Conservation (phyloP, 2,888 invertebrate genomes). For the Neocrepidodera transversa region DNA sequence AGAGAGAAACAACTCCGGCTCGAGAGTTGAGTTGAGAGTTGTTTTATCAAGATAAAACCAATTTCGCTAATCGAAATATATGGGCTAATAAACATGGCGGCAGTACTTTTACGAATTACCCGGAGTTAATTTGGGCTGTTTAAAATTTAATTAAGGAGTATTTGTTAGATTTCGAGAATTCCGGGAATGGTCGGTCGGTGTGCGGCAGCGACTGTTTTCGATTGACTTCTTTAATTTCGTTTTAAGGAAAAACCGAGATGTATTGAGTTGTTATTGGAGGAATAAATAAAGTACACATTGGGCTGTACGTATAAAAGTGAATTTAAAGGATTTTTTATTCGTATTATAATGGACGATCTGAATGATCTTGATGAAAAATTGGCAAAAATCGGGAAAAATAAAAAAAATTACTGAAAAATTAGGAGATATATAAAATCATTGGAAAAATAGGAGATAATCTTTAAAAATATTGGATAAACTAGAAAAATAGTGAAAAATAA, state of each 20-base stretch:
- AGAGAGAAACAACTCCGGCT: conserved; percentile 15
- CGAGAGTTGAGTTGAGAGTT: conserved; percentile 23
- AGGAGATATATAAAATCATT: too few species aligned
- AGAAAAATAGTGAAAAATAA: too few species aligned
- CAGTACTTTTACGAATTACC: conserved; percentile 32
- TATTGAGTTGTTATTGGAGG: conserved; percentile 12
- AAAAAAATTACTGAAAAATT: too few species aligned
- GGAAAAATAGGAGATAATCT: too few species aligned
- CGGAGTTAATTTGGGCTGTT: conserved; percentile 31
- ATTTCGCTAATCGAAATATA: conserved; percentile 37
- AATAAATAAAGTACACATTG: too few species aligned
- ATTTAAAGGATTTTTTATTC: too few species aligned
- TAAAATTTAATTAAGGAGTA: conserved; percentile 27
- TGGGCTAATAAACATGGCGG: conserved; percentile 30
- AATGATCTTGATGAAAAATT: too few species aligned
- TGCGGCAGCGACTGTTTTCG: not conserved
- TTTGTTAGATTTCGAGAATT: conserved; percentile 26
- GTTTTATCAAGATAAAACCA: conserved; percentile 37
- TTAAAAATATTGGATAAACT: too few species aligned
- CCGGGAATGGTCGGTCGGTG: conserved; percentile 11
- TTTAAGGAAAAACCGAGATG: conserved; percentile 1
- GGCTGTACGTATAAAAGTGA: too few species aligned
- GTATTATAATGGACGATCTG: too few species aligned
- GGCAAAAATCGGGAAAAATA: too few species aligned
- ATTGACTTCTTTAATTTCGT: conserved; percentile 7